Evolutionary conservation across 2,113 vertebrate species (phyloP).

Genomic region (Lepus americanus): DNA sequence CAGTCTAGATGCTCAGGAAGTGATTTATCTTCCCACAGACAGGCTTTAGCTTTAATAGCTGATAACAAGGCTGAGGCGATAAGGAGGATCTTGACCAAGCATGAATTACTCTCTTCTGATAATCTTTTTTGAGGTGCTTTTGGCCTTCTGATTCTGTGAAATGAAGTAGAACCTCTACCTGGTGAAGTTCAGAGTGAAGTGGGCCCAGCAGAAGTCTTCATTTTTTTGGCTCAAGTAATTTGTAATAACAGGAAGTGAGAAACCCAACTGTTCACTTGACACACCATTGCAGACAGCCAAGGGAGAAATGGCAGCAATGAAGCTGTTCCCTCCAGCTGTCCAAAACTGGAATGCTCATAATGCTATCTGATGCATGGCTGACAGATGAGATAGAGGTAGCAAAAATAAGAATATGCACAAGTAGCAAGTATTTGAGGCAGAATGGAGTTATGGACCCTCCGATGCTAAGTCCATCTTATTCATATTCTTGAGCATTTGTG

Average conservation of each 20-base stretch:
- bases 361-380: background rate
- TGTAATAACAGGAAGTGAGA: background rate
- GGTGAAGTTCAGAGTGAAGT: background rate
- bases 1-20: conserved; percentile 73
- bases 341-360: background rate
- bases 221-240: background rate
- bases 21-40: conserved; percentile 78
- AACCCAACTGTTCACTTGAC: background rate
- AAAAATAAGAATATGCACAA: background rate
- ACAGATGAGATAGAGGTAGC: background rate
- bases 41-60: conserved; percentile 54
- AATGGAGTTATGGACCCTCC: background rate
- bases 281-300: background rate
- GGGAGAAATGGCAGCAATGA: background rate
- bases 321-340: background rate
- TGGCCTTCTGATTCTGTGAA: conserved; percentile 9
- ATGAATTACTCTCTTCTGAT: conserved; percentile 24
- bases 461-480: background rate
- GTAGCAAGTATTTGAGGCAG: background rate
- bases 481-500: background rate
- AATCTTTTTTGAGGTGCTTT: background rate
- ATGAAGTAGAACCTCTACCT: background rate
- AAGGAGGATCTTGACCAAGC: background rate
- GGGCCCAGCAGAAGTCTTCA: background rate
- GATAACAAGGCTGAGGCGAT: background rate